phyloP scores from a whole-genome alignment of 2,113 vertebrate species.

The Candoia aspera region DNA sequence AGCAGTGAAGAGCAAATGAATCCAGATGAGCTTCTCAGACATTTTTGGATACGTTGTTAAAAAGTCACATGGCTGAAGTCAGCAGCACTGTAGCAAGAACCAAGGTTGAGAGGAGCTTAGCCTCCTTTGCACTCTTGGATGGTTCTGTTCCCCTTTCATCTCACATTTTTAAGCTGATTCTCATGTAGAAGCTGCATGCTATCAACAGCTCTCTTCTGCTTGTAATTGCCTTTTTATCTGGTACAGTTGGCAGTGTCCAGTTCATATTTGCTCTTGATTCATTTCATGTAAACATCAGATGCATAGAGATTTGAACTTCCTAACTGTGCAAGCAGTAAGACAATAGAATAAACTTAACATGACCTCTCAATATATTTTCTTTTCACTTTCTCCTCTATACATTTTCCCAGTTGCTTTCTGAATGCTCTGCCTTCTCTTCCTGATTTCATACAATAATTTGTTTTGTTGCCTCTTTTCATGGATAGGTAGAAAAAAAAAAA shows the following conservation, averaged over 20 bases:
- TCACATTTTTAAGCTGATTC: constrained; percentile 19
- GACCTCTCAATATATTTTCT: background rate
- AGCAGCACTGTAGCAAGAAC: constrained; percentile 55
- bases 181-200: constrained; percentile 11
- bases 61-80: constrained; percentile 53
- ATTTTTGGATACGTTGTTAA: constrained; percentile 14
- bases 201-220: constrained; percentile 49
- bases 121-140: background rate
- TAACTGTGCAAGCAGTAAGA: background rate
- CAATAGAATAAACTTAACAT: background rate
- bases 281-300: background rate
- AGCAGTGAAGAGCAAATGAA: constrained; percentile 68
- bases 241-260: constrained; percentile 45
- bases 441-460: background rate
- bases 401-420: background rate
- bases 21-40: constrained; percentile 65
- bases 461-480: background rate
- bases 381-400: background rate
- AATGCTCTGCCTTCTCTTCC: background rate
- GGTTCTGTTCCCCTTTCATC: background rate
- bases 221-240: constrained; percentile 53
- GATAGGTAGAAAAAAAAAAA: too few species aligned
- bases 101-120: constrained; percentile 23
- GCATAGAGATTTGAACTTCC: background rate
- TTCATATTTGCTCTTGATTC: constrained; percentile 53